Evolutionary conservation across 2,888 invertebrate genomes (phyloP).

Genomic region (Eupithecia subumbrata): DNA sequence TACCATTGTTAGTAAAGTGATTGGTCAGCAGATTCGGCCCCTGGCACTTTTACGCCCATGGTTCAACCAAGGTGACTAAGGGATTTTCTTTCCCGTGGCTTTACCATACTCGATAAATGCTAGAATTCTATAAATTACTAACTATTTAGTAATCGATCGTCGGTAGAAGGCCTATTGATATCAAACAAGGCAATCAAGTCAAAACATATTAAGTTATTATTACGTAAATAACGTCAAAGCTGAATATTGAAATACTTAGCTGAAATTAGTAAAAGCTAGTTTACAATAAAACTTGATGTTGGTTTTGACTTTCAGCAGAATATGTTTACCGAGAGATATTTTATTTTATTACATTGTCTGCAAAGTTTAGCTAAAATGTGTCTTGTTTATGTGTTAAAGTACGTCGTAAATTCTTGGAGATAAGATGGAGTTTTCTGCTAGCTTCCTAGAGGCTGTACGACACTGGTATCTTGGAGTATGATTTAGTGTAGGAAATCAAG

Average conservation of each 20-base stretch:
- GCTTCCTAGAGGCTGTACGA: conserved; percentile 20
- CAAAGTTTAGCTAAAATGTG: conserved; percentile 33
- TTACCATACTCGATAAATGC: neutral
- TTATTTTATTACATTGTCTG: conserved; percentile 27
- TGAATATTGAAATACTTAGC: conserved; percentile 3
- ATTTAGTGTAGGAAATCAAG: conserved; percentile 2
- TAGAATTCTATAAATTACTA: neutral
- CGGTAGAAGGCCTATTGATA: neutral
- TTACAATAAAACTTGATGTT: conserved; percentile 11
- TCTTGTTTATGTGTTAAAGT: conserved; percentile 34
- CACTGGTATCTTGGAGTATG: neutral
- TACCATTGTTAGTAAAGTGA: neutral
- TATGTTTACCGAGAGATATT: conserved; percentile 19
- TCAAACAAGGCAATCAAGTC: neutral
- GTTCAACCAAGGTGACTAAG: neutral
- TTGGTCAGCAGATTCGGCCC: too few species aligned
- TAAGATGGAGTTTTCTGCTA: conserved; percentile 26
- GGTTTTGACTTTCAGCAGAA: conserved; percentile 30
- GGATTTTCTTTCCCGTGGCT: neutral
- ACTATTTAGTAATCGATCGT: neutral
- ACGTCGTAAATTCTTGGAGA: conserved; percentile 27
- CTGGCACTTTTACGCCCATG: neutral
- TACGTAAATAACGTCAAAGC: neutral
- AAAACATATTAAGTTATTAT: neutral
- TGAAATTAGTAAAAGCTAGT: conserved; percentile 4